phyloP scores from a whole-genome alignment of 2,888 invertebrate species.

The Chydorus sphaericus region DNA sequence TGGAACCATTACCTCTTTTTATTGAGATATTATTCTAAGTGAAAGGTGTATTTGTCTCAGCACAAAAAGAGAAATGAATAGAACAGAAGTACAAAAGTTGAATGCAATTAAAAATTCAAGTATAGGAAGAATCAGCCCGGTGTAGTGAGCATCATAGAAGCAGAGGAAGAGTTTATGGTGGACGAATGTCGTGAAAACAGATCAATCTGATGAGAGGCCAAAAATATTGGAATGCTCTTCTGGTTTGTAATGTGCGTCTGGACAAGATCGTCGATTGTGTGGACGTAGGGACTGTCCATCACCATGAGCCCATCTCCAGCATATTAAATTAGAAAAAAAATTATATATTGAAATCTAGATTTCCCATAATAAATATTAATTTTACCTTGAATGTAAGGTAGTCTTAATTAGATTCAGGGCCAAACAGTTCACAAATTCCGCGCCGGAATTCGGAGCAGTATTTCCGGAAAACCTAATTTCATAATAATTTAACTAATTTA shows the following conservation, averaged over 20 bases:
- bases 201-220: constrained; percentile 69
- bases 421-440: constrained; percentile 70
- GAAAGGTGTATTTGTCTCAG: too few relatives aligned
- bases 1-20: too few relatives aligned
- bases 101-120: too few relatives aligned
- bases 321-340: constrained; percentile 35
- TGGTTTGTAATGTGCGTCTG: constrained; percentile 61
- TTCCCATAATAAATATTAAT: not conserved
- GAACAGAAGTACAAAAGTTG: too few relatives aligned
- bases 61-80: too few relatives aligned
- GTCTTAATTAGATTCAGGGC: constrained; percentile 71
- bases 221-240: constrained; percentile 73
- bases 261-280: constrained; percentile 52
- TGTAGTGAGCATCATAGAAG: not conserved
- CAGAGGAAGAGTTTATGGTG: constrained; percentile 21
- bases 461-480: constrained; percentile 66
- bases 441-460: constrained; percentile 76
- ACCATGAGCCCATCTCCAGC: constrained; percentile 59
- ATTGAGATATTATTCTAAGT: too few relatives aligned
- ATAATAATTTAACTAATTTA: too few relatives aligned
- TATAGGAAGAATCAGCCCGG: too few relatives aligned
- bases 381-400: constrained; percentile 52
- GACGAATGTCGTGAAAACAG: constrained; percentile 62
- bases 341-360: not conserved
- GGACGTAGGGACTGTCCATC: constrained; percentile 69